Evolutionary conservation across 2,888 invertebrate genomes (phyloP).

Genomic region (Campoplex capitator): DNA sequence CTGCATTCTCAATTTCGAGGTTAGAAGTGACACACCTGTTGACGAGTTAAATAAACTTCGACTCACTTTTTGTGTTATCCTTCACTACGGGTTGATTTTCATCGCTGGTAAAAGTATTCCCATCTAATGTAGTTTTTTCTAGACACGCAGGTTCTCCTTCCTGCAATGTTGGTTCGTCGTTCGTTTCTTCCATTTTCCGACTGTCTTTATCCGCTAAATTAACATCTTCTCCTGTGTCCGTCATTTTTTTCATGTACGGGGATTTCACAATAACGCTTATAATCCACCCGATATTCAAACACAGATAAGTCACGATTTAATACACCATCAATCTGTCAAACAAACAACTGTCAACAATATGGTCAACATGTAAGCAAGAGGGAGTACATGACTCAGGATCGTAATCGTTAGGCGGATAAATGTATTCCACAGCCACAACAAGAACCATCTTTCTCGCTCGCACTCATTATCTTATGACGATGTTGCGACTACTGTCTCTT

Average conservation of each 20-base stretch:
- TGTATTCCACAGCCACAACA: no score
- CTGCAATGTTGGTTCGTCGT: slow-evolving; percentile 55
- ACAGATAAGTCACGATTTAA: background rate
- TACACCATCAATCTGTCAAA: slow-evolving; percentile 30
- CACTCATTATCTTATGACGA: no score
- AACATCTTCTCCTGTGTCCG: slow-evolving; percentile 68
- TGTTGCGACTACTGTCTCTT: no score
- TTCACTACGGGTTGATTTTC: slow-evolving; percentile 64
- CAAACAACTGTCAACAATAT: slow-evolving; percentile 8
- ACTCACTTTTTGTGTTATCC: slow-evolving; percentile 71
- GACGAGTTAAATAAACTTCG: background rate
- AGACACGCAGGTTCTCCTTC: slow-evolving; percentile 57
- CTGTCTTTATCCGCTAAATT: slow-evolving; percentile 67
- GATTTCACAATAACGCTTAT: background rate
- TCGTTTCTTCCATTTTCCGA: slow-evolving; percentile 71
- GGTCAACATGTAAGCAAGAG: background rate
- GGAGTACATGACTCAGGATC: background rate
- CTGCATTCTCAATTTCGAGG: background rate
- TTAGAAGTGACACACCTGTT: slow-evolving; percentile 13
- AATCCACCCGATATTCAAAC: slow-evolving; percentile 6
- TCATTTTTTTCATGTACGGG: slow-evolving; percentile 58
- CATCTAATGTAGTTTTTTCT: slow-evolving; percentile 63
- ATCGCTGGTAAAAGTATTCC: slow-evolving; percentile 62
- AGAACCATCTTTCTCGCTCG: no score
- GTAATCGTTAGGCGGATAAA: background rate